phyloP scores from a whole-genome alignment of 2,113 vertebrate genomes.

The Xenotilapia leptura region DNA sequence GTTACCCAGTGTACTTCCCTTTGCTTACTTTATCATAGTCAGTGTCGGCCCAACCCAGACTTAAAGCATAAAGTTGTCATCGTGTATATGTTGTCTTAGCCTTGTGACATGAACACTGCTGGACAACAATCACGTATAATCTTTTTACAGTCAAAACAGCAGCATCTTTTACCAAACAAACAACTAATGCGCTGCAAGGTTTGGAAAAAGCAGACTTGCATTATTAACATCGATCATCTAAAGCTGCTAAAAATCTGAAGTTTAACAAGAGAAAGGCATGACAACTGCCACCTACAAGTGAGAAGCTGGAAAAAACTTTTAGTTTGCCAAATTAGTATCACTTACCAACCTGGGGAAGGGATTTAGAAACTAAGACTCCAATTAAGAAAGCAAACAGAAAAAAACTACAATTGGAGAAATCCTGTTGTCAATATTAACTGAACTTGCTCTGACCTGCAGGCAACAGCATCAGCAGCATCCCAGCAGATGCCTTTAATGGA shows the following conservation, averaged over 20 bases:
- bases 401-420: background rate
- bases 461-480: conserved; percentile 83
- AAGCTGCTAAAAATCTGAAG: background rate
- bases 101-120: background rate
- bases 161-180: background rate
- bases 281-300: background rate
- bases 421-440: background rate
- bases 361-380: background rate
- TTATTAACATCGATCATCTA: background rate
- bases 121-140: background rate
- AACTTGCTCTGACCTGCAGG: conserved; percentile 61
- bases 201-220: background rate
- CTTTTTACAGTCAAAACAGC: background rate
- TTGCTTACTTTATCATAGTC: background rate
- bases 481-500: conserved; percentile 87
- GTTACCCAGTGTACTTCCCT: background rate
- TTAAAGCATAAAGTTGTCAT: background rate
- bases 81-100: background rate
- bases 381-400: background rate
- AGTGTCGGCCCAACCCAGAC: background rate
- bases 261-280: background rate
- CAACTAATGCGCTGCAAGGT: background rate
- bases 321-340: background rate
- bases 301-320: background rate
- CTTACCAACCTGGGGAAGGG: background rate